Conservation (phyloP, 2,888 invertebrate species). For the Heliconius ismenius region DNA sequence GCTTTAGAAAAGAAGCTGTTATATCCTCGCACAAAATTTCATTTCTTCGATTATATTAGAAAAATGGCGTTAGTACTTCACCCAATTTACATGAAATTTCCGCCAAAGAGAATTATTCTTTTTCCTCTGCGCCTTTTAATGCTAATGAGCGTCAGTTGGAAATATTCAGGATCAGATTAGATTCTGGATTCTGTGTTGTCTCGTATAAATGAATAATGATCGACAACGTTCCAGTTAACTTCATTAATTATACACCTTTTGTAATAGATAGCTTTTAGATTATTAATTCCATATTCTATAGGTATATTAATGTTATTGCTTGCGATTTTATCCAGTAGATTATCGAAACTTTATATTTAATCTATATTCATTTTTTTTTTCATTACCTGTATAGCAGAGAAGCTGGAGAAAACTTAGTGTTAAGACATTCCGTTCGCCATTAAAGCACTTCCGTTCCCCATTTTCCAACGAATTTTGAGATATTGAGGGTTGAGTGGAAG, state of each 20-base stretch:
- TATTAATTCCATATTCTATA: background rate
- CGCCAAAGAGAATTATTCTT: slow-evolving; percentile 68
- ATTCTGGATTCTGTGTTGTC: slow-evolving; percentile 59
- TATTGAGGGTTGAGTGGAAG: too few species aligned
- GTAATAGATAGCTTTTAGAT: background rate
- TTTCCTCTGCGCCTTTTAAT: slow-evolving; percentile 66
- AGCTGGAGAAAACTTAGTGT: too few species aligned
- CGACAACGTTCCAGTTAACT: slow-evolving; percentile 14
- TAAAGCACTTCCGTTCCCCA: too few species aligned
- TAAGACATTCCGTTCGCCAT: too few species aligned
- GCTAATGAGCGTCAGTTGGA: slow-evolving; percentile 73
- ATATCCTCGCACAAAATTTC: slow-evolving; percentile 22
- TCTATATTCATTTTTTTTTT: background rate
- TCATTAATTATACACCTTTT: slow-evolving; percentile 1
- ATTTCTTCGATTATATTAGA: slow-evolving; percentile 53
- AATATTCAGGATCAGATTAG: slow-evolving; percentile 70
- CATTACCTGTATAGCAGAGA: too few species aligned
- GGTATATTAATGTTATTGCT: background rate
- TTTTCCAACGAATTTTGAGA: too few species aligned
- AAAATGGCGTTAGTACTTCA: slow-evolving; percentile 63
- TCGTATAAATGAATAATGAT: slow-evolving; percentile 53
- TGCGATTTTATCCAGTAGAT: background rate
- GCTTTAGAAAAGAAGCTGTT: slow-evolving; percentile 22
- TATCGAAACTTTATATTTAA: background rate
- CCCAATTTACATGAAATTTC: slow-evolving; percentile 77